Evolutionary conservation across 35 echinoderm and acorn worm species (phyloP).

Genomic region (Acanthaster planci): DNA sequence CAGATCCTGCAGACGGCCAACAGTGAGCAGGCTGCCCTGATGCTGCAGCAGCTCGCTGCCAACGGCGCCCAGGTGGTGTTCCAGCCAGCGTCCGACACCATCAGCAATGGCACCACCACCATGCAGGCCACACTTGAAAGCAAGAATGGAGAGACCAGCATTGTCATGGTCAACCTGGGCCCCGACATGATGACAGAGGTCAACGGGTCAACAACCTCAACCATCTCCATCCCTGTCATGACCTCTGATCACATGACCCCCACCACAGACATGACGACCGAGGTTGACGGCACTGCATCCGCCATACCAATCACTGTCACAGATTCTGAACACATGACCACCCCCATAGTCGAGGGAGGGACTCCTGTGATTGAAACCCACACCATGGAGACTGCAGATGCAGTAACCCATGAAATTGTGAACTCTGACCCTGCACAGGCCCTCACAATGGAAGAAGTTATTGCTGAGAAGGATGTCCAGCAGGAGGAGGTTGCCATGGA

Average conservation of each 20-base stretch:
- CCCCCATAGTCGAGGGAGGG: too few species aligned
- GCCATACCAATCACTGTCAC: not conserved
- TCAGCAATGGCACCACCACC: constrained; percentile 21
- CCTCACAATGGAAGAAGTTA: not conserved
- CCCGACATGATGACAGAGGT: constrained; percentile 38
- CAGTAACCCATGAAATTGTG: not conserved
- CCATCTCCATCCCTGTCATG: too few species aligned
- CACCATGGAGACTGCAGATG: not conserved
- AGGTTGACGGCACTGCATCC: not conserved
- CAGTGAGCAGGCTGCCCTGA: constrained; percentile 86
- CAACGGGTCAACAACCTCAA: too few species aligned
- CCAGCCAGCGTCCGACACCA: not conserved
- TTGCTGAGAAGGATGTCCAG: not conserved
- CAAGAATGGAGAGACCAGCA: constrained; percentile 80
- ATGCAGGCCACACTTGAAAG: constrained; percentile 85
- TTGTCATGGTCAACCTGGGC: constrained; percentile 80
- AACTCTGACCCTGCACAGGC: not conserved
- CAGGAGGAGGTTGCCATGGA: not conserved
- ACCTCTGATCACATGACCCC: too few species aligned
- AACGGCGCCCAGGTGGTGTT: constrained; percentile 53
- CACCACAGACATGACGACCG: not conserved
- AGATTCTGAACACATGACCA: not conserved
- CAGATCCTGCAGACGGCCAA: constrained; percentile 74
- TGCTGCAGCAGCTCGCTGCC: constrained; percentile 65
- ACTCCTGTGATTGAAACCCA: not conserved